These are phyloP conservation scores for Lycorma delicatula DNA, from an alignment of 1,140 invertebrate species.

Conservation along the genomic window DNA sequence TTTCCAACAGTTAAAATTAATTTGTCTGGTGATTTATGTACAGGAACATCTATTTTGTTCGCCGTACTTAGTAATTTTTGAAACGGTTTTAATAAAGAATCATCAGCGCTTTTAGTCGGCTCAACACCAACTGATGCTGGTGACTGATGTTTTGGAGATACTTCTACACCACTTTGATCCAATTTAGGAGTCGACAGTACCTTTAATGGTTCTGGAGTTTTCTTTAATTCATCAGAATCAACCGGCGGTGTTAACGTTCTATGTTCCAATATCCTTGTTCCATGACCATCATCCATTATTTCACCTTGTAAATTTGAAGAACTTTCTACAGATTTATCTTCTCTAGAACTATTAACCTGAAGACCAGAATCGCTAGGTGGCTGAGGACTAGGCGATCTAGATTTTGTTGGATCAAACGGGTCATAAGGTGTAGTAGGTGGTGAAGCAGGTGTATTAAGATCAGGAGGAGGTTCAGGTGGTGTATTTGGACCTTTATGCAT, in stretches of 20 bases:
- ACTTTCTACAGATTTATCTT: slow-evolving; percentile 13
- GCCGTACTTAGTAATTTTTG: slow-evolving; percentile 10
- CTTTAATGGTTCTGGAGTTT: slow-evolving; percentile 17
- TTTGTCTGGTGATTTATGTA: slow-evolving; percentile 18
- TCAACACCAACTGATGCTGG: slow-evolving; percentile 34
- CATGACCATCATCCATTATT: slow-evolving; percentile 9
- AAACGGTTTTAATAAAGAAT: slow-evolving; percentile 6
- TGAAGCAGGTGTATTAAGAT: slow-evolving; percentile 36
- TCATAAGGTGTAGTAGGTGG: slow-evolving; percentile 64
- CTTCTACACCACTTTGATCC: slow-evolving; percentile 1
- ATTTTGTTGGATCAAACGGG: slow-evolving; percentile 81
- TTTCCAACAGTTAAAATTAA: slow-evolving; percentile 8
- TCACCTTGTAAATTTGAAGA: slow-evolving; percentile 2
- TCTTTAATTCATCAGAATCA: slow-evolving; percentile 17
- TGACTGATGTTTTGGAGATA: slow-evolving; percentile 29
- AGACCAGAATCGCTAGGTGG: slow-evolving; percentile 15
- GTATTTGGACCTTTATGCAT: slow-evolving; percentile 50
- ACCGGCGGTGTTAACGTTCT: slow-evolving; percentile 17
- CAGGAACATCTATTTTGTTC: slow-evolving; percentile 13
- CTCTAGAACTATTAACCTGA: not conserved
- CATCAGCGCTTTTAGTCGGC: slow-evolving; percentile 5
- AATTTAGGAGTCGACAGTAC: slow-evolving; percentile 12
- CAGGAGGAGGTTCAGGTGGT: slow-evolving; percentile 48
- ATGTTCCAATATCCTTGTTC: slow-evolving; percentile 1
- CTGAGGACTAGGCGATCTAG: slow-evolving; percentile 48